Evolutionary conservation across 2,888 invertebrate genomes (phyloP), one percentile per base, ranked within the genome.

Genomic region (Apodemia hepburni): DNA sequence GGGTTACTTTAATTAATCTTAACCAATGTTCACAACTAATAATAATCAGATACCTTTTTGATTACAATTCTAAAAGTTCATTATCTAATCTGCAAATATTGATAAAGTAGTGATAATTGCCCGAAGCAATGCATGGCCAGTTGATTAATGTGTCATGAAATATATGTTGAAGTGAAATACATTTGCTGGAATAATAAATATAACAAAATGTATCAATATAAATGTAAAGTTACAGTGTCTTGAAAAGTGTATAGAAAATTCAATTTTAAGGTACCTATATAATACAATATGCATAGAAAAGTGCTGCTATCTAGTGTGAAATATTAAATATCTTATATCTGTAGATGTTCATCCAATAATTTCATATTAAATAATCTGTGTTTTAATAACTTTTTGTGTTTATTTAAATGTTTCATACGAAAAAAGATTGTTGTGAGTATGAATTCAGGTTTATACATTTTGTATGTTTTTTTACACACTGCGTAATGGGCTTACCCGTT

Each of bases 31-130:
- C 17, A 17, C 17, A n/a, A 29, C 27, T 57, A 15, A 57, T 15
- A 22, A 42, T 59, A 27, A 18, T 60, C 18, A 58, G 45, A 35
- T 6, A 27, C 17, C 57, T 47, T 63, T 60, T 63, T 27, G 33
- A 63, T 63, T 60, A 63, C 60, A 63, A 29, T 58, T 58, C 33
- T 38, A 58, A 60, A 58, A 42, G 38, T 57, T 29, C 8, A n/a
- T 15, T 57, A 57, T 57, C 54, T 57, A 57, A 57, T 57, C 54
- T 15, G 29, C 5, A 15, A 57, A 29, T 57, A 57, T 57, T 29
- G 54, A 57, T 57, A 57, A 57, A 57, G 29, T 7, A 15, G 54
- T 57, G 54, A 57, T 57, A 57, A 57, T 57, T 57, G 8, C 15
- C 29, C 12, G 27, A 29, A 57, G 54, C 29, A 27, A 15, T 29